Conservation (phyloP, 2,888 invertebrate genomes). For the Scrobipalpa atriplicella region DNA sequence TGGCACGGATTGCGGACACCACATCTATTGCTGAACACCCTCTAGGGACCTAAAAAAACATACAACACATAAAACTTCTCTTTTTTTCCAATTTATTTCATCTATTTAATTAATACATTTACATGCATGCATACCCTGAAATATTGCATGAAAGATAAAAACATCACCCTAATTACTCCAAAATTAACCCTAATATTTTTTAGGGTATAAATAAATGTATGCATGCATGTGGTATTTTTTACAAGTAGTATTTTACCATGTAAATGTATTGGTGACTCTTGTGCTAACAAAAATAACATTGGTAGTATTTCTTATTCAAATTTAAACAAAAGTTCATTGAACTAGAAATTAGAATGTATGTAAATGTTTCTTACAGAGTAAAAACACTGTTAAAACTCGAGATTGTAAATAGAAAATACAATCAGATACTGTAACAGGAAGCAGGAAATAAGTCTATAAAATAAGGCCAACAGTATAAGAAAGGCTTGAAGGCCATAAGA, state of each 20-base stretch:
- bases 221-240: too few species aligned
- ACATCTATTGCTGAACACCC: constrained; percentile 91
- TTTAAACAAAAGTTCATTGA: background rate
- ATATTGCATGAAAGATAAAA: too few species aligned
- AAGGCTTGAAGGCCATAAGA: background rate
- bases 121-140: too few species aligned
- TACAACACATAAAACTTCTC: background rate
- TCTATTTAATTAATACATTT: too few species aligned
- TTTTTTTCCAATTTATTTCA: too few species aligned
- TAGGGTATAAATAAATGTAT: too few species aligned
- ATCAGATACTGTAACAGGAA: background rate
- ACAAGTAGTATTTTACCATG: too few species aligned
- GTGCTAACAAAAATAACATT: background rate
- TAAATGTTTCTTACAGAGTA: background rate
- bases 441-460: background rate
- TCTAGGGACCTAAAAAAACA: constrained; percentile 85
- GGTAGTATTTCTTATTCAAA: background rate
- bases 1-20: constrained; percentile 88
- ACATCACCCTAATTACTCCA: too few species aligned
- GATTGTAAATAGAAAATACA: background rate
- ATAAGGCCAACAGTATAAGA: constrained; percentile 22
- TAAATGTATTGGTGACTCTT: too few species aligned
- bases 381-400: background rate
- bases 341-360: background rate
- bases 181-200: too few species aligned